phyloP scores from a whole-genome alignment of 92 coral and sea anemone species.

The Scolanthus callimorphus region DNA sequence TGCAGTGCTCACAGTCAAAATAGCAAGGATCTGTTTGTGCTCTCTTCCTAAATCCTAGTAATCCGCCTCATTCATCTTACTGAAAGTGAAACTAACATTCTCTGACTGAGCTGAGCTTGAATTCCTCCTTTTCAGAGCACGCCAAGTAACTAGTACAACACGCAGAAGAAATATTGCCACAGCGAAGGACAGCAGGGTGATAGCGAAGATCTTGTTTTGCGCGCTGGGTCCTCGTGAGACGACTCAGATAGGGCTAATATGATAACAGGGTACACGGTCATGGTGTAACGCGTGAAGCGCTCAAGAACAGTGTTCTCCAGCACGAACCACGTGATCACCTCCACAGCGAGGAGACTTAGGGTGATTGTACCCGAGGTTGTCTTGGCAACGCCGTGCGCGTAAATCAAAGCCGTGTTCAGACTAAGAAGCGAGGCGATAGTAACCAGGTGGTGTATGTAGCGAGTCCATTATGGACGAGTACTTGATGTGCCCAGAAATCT shows the following conservation, averaged over 20 bases:
- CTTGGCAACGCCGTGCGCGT: conserved; percentile 33
- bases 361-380: conserved; percentile 33
- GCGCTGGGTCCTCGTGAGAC: conserved; percentile 13
- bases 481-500: conserved; percentile 52
- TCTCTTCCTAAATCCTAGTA: no score
- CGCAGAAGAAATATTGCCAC: conserved; percentile 4
- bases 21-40: no score
- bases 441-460: conserved; percentile 52
- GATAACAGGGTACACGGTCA: conserved; percentile 44
- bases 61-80: no score
- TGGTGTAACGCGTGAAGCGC: no score
- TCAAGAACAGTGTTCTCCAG: conserved; percentile 55
- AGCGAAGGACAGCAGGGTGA: conserved; percentile 5
- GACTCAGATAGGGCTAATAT: conserved; percentile 51
- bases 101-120: no score
- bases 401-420: conserved; percentile 38
- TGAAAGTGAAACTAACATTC: no score
- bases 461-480: conserved; percentile 52
- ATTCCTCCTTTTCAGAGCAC: not conserved
- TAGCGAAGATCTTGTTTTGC: conserved; percentile 8
- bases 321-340: conserved; percentile 44
- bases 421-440: conserved; percentile 52
- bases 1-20: no score
- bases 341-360: conserved; percentile 44
- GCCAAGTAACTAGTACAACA: not conserved